These are phyloP conservation scores for Sebastes nivosus DNA, from an alignment of 2,797 vertebrate species.

Conservation along the genomic window DNA sequence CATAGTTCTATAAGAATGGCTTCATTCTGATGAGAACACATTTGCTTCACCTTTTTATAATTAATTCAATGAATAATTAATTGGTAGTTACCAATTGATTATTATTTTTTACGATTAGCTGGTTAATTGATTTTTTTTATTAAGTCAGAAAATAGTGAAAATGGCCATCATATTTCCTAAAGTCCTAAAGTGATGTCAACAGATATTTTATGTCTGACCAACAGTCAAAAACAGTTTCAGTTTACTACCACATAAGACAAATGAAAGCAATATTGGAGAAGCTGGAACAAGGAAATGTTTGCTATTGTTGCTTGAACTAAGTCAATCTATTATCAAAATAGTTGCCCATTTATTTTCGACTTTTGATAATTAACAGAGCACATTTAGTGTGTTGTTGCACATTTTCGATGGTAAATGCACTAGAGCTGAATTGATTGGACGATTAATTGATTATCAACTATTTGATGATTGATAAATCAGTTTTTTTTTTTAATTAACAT, in stretches of 20 bases:
- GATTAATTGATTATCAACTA: background rate
- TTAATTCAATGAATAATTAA: too few relatives aligned
- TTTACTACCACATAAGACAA: too few relatives aligned
- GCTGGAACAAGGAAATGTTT: background rate
- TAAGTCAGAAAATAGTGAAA: background rate
- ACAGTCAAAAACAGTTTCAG: too few relatives aligned
- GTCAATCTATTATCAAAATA: background rate
- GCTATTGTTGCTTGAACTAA: background rate
- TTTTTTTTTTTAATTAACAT: background rate
- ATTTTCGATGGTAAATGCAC: too few relatives aligned
- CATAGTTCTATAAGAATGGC: background rate
- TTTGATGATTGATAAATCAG: background rate
- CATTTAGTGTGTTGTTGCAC: background rate
- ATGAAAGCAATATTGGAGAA: background rate
- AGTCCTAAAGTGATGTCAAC: background rate
- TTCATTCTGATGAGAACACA: background rate
- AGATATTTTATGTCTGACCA: background rate
- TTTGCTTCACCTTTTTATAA: background rate
- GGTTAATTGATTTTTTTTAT: background rate
- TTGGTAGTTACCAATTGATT: too few relatives aligned
- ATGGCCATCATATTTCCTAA: background rate
- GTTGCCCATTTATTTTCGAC: background rate
- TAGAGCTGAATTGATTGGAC: background rate
- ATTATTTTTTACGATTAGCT: background rate
- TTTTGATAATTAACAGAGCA: background rate